Percentiles rank a stretch among this genome's conserved stretches.
phyloP scores from a whole-genome alignment of 2,113 vertebrate genomes.

The Argyrosomus japonicus region DNA sequence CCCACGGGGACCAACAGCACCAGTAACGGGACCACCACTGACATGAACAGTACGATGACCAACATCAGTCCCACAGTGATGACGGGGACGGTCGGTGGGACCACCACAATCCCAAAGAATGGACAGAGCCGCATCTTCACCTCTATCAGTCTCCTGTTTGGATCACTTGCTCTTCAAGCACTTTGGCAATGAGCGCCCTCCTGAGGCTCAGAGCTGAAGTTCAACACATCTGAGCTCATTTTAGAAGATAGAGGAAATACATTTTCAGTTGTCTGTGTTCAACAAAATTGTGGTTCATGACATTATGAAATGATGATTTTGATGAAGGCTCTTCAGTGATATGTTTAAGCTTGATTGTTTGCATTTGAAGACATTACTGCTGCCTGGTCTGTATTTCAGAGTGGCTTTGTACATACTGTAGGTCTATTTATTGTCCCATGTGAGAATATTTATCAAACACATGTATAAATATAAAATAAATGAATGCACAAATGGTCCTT shows the following conservation, averaged over 20 bases:
- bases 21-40: background rate
- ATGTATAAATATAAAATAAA: too few relatives aligned
- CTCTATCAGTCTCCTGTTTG: constrained; percentile 35
- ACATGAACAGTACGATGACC: background rate
- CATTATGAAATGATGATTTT: background rate
- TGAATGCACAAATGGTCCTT: too few relatives aligned
- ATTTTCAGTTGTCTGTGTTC: background rate
- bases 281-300: background rate
- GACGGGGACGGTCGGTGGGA: accelerated
- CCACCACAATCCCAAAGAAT: accelerated
- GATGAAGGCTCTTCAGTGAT: background rate
- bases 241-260: background rate
- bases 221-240: background rate
- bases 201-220: background rate
- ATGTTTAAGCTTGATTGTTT: background rate
- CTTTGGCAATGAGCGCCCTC: constrained; percentile 20
- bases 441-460: background rate
- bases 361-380: background rate
- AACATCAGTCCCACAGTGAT: background rate
- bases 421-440: background rate
- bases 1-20: accelerated
- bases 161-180: constrained; percentile 13
- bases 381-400: background rate
- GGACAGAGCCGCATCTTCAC: constrained; percentile 17
- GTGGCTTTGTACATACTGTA: background rate